Evolutionary conservation across 2,113 vertebrate species (phyloP).

Genomic region (Chaetodon auriga): DNA sequence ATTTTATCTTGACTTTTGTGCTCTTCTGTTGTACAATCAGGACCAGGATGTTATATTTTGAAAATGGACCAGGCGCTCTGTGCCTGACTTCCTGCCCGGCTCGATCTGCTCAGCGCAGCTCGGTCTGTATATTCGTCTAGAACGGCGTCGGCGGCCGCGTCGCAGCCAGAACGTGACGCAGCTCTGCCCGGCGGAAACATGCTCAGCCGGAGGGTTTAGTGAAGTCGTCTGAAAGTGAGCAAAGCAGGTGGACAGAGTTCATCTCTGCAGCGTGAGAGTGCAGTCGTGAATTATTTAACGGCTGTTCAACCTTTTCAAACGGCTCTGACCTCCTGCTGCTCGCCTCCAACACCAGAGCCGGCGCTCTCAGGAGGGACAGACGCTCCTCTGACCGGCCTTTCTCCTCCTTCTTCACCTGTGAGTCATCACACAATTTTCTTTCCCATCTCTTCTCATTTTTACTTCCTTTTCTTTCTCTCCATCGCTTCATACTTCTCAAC

Average conservation of each 20-base stretch:
- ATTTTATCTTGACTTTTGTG: too few relatives aligned
- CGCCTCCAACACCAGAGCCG: neutral
- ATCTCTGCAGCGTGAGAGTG: conserved; percentile 25
- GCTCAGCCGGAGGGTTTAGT: neutral
- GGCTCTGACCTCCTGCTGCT: conserved; percentile 36
- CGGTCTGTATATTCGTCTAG: too few relatives aligned
- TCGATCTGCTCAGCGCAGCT: too few relatives aligned
- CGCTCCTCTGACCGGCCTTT: too few relatives aligned
- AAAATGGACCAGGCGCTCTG: too few relatives aligned
- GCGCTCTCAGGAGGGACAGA: neutral
- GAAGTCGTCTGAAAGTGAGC: neutral
- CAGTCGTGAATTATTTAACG: conserved; percentile 65
- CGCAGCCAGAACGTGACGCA: too few relatives aligned
- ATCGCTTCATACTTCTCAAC: neutral
- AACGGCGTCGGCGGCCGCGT: too few relatives aligned
- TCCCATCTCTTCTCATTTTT: neutral
- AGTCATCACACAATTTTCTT: neutral
- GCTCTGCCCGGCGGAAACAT: too few relatives aligned
- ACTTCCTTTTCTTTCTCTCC: neutral
- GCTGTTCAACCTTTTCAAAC: conserved; percentile 57
- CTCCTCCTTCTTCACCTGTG: too few relatives aligned
- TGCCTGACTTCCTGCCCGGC: too few relatives aligned
- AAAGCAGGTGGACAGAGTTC: conserved; percentile 17
- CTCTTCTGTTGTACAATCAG: too few relatives aligned
- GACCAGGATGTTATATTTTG: too few relatives aligned